phyloP scores from a whole-genome alignment of 2,888 invertebrate species.

The Ectemnius continuus region DNA sequence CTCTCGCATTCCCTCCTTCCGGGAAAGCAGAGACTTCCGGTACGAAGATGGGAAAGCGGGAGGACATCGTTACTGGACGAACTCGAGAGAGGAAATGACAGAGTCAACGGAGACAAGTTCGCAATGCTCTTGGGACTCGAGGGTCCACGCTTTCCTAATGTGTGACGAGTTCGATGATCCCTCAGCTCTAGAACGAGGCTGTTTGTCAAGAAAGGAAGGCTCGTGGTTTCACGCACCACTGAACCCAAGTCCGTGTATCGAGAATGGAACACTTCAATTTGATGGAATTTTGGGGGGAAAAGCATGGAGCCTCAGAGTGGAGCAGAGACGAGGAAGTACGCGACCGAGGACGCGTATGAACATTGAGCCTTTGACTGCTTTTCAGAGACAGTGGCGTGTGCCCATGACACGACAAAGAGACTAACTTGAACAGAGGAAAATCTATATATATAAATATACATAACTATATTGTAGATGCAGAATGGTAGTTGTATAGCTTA shows the following conservation, averaged over 20 bases:
- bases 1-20: conserved; percentile 12
- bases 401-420: conserved; percentile 42
- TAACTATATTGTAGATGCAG: conserved; percentile 72
- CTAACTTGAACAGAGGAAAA: conserved; percentile 38
- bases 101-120: neutral
- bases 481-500: conserved; percentile 77
- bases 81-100: neutral
- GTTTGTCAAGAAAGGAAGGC: no score
- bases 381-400: conserved; percentile 44
- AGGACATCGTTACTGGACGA: neutral
- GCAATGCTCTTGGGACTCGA: neutral
- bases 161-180: no score
- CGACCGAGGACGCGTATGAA: conserved; percentile 27
- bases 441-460: conserved; percentile 52
- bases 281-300: neutral
- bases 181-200: no score
- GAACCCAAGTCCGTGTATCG: no score
- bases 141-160: neutral
- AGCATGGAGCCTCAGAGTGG: neutral
- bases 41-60: conserved; percentile 2
- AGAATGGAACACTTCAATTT: neutral
- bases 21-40: conserved; percentile 10
- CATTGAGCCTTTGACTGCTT: conserved; percentile 41
- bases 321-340: neutral
- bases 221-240: no score